These are phyloP conservation scores for Vireo griseus DNA, from an alignment of 2,797 vertebrate species.

Conservation along the genomic window DNA sequence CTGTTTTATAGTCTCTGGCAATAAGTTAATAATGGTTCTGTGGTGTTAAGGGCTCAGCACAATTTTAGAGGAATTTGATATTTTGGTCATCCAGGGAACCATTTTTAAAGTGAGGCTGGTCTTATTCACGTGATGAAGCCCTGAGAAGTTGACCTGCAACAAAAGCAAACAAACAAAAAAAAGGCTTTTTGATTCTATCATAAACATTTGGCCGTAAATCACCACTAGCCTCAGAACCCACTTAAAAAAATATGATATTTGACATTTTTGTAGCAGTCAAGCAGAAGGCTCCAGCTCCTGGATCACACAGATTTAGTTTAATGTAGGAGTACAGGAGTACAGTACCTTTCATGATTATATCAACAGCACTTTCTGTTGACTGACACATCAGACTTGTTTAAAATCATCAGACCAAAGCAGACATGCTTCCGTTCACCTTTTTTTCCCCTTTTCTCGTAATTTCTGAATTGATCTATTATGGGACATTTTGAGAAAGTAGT, in stretches of 20 bases:
- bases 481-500: conserved; percentile 19
- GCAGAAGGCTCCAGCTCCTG: conserved; percentile 6
- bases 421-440: not conserved
- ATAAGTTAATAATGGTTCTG: conserved; percentile 40
- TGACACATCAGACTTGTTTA: conserved; percentile 49
- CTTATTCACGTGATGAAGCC: not conserved
- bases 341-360: not conserved
- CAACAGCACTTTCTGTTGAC: conserved; percentile 43
- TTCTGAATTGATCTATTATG: conserved; percentile 60
- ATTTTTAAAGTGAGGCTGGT: not conserved
- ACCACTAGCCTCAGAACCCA: not conserved
- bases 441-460: not conserved
- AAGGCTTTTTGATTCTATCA: not conserved
- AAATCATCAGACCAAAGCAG: conserved; percentile 36
- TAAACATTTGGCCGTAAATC: conserved; percentile 34
- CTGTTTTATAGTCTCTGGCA: conserved; percentile 41
- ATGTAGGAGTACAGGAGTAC: not conserved
- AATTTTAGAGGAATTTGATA: conserved; percentile 54
- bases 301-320: conserved; percentile 2
- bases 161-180: not conserved
- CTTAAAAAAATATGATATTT: conserved; percentile 14
- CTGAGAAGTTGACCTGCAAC: not conserved
- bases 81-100: conserved; percentile 41
- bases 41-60: conserved; percentile 29
- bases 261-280: conserved; percentile 23